Conservation (phyloP, 1,140 invertebrate species). For the Acromyrmex heyeri region DNA sequence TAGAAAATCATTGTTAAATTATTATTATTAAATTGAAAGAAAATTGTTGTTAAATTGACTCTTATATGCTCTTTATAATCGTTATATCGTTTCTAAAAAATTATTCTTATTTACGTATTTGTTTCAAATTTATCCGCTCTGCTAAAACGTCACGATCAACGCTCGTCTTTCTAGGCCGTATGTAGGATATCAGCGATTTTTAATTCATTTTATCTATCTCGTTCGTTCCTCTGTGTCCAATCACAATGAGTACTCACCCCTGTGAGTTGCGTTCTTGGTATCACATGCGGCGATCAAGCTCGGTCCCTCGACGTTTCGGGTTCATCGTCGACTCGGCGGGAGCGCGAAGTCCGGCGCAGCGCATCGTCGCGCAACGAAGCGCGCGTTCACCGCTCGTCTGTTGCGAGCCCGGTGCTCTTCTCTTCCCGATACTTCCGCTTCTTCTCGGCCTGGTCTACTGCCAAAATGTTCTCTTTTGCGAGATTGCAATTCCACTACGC, state of each 20-base stretch:
- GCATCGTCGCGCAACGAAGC: not conserved
- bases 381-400: not conserved
- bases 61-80: too few species aligned
- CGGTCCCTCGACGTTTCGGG: not conserved
- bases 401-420: not conserved
- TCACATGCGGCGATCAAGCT: not conserved
- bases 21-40: too few species aligned
- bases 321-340: slow-evolving; percentile 7
- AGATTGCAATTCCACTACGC: not conserved
- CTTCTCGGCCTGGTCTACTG: not conserved
- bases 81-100: not conserved
- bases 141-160: not conserved
- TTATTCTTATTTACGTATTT: not conserved
- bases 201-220: not conserved
- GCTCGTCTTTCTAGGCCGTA: not conserved
- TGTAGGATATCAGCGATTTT: not conserved
- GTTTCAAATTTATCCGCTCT: not conserved
- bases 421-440: not conserved
- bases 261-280: not conserved
- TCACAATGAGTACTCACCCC: not conserved
- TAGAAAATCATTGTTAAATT: too few species aligned
- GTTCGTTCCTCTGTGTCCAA: too few species aligned
- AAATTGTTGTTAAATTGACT: too few species aligned
- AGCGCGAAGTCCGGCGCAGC: not conserved
- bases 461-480: slow-evolving; percentile 15